Percentiles rank a stretch among this genome's conserved stretches.
These are phyloP conservation scores for Chelidonichthys spinosus DNA, from an alignment of 2,797 vertebrate species.

Conservation along the genomic window DNA sequence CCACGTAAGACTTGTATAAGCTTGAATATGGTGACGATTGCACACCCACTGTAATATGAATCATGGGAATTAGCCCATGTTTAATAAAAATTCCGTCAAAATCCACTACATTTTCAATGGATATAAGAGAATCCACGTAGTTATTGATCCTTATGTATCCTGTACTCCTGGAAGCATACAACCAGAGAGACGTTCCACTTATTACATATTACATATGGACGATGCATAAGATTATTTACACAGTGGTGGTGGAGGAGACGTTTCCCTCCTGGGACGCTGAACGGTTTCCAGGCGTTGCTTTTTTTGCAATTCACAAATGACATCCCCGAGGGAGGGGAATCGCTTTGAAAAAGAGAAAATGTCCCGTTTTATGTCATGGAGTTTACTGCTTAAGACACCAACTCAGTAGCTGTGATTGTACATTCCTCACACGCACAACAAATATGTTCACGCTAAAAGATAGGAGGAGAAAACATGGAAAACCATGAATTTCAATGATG, in stretches of 20 bases:
- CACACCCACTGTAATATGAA: not conserved
- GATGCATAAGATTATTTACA: not conserved
- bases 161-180: not conserved
- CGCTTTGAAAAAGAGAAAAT: constrained; percentile 3
- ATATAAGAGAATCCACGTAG: not conserved
- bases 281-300: constrained; percentile 8
- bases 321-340: not conserved
- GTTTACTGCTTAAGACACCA: not conserved
- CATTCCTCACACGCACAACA: not conserved
- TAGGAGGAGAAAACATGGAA: not conserved
- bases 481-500: not conserved
- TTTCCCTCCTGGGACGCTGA: not conserved
- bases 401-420: not conserved
- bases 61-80: not conserved
- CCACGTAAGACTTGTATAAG: not conserved
- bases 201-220: not conserved
- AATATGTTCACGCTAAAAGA: not conserved
- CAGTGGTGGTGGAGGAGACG: not conserved
- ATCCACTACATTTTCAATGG: not conserved
- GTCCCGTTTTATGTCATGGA: not conserved
- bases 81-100: not conserved
- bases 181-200: not conserved
- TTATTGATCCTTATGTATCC: not conserved
- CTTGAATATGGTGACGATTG: not conserved
- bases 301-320: not conserved